Base-by-base conservation (phyloP, 92 coral and sea anemone species). In the Epizoanthus scotinus region DNA sequence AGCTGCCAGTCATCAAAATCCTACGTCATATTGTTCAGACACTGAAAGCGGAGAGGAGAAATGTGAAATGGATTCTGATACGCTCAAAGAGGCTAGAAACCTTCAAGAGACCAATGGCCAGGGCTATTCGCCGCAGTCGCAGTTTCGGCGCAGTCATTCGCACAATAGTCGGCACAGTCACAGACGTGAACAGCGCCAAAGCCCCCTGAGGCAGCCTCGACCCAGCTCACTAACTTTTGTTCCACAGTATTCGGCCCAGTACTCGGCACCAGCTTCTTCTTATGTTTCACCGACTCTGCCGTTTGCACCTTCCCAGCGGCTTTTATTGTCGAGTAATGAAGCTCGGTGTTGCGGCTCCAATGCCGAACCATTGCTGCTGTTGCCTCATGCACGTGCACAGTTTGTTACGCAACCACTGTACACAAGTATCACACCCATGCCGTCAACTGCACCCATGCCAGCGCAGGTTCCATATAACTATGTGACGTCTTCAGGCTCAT, bases 31-130 rank as follows among this genome's bases (percentile, higher is more conserved):
- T 44, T 86, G 97, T 78, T 92, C 97, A 0, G 97, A 92, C 52
- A 92, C 97, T 56, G 97, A 92, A 73, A 92, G 97, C 40, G 97
- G 93, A 7, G 97, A 92, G 63, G 97, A 92, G 88, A 92, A 92
- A 13, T 92, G 93, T 12, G 95, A 91, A 42, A 67, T 78, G 20
- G 82, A 86, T 2, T 84, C 87, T 5, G 84, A 67, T 25, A 64
- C 62, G 40, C 64, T 55, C 59, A 74, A 74, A 74, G 65, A 60
- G 40, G 14, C 14, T 14, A 22, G 81, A 22, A 40, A 58, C 40
- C 22, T 22, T 38, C 53, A 56, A 49, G 47, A 65, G 13, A 36
- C 50, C 20, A 12, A 18, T 0, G 31, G 49, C 19, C 67, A 29
- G 19, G 55, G 14, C 22, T 82, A 38, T 17, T 87, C 58, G 68